Base-by-base conservation (phyloP, 2,113 vertebrate species). In the Cariama cristata region DNA sequence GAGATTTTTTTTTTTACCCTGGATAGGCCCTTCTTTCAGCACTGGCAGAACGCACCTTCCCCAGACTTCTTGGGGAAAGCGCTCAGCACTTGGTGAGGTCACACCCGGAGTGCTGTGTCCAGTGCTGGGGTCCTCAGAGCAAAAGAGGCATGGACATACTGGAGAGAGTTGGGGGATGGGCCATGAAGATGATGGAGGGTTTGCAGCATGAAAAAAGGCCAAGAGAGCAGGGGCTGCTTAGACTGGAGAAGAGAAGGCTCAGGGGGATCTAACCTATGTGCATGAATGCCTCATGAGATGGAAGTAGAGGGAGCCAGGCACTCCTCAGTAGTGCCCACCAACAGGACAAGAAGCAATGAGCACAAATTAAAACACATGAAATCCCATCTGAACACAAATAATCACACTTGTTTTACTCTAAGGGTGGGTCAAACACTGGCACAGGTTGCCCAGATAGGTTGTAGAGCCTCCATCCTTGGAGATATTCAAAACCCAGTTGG, bases 81-180 rank as follows among this genome's bases (percentile, higher is more conserved):
- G 2, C n/a, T 60, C 3, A 1, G 17, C 4, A 0, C 33, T n/a
- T 16, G 18, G 18, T 8, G 12, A 49, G n/a, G 58, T 30, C 5
- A 3, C 77, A 13, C 19, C 24, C 45, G 59, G 38, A 42, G 45
- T 14, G 28, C 24, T 18, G 38, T 11, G 38, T 28, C 56, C 45
- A 18, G 53, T 5, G 28, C 20, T 40, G 47, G 58, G 27, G 32
- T 63, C 17, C 75, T 35, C 35, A 5, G 21, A 14, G 23, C 2
- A 22, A 23, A 33, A n/a, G 56, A n/a, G n/a, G n/a, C n/a, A n/a
- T n/a, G 44, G 33, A 56, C 2, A 2, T 58, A 14, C n/a, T 12
- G 22, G 35, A 52, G 35, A 50, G 21, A 33, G 75, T 32, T 35
- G 8, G 1, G 9, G 27, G 26, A 28, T 16, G n/a, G 35, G 26